Conservation (phyloP, 2,888 invertebrate genomes). For the Steromphala cineraria region DNA sequence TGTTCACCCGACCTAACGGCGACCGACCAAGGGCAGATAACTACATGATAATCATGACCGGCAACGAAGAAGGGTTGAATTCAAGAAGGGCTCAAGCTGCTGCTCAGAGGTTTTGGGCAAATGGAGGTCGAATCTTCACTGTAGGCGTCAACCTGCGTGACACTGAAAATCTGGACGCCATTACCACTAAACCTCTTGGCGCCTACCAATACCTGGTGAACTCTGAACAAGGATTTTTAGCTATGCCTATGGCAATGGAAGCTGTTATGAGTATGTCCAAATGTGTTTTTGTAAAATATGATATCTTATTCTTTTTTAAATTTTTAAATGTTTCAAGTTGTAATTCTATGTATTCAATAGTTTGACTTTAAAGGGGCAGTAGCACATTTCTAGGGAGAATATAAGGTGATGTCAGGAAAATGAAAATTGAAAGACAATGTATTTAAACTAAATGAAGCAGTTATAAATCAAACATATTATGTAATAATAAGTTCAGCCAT, state of each 20-base stretch:
- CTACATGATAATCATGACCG: slow-evolving; percentile 61
- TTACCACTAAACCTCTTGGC: slow-evolving; percentile 51
- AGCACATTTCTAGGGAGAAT: too few species aligned
- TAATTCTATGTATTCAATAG: too few species aligned
- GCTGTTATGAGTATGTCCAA: neutral
- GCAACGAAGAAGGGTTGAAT: slow-evolving; percentile 44
- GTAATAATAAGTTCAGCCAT: too few species aligned
- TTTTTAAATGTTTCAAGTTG: too few species aligned
- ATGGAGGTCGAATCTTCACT: slow-evolving; percentile 56
- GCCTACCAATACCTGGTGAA: slow-evolving; percentile 45
- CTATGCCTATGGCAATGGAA: slow-evolving; percentile 42
- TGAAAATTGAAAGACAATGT: too few species aligned
- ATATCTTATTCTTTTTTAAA: too few species aligned
- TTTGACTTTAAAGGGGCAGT: too few species aligned
- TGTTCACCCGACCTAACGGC: slow-evolving; percentile 55
- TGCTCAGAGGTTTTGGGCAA: slow-evolving; percentile 1
- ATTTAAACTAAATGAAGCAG: too few species aligned
- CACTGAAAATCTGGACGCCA: slow-evolving; percentile 47
- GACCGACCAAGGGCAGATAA: slow-evolving; percentile 61
- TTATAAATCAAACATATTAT: too few species aligned
- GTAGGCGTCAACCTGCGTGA: slow-evolving; percentile 57
- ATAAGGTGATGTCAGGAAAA: too few species aligned
- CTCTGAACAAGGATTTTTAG: slow-evolving; percentile 41
- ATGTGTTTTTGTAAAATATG: neutral
- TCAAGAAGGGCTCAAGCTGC: slow-evolving; percentile 38